Base-by-base conservation (phyloP, 2,888 invertebrate genomes). In the Agriotes lineatus region DNA sequence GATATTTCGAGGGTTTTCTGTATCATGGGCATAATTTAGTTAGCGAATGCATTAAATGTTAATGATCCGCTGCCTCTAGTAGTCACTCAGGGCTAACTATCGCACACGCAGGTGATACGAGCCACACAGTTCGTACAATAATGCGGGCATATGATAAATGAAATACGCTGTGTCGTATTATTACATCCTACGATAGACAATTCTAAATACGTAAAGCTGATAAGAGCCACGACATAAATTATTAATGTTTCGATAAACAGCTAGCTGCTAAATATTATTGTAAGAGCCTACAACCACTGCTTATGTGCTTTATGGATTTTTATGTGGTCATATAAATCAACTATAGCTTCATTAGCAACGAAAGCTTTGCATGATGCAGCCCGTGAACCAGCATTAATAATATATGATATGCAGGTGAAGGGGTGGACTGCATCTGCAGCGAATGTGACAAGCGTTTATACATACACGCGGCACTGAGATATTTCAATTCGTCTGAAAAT, bases 61-160 rank as follows among this genome's bases (percentile, higher is more conserved):
- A 48, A 48, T 22, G 48, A 48, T 60, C 19, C 25, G 16, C 35
- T 60, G 45, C 20, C 30, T 62, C 35, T 57, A 35, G 61, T 39
- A 58, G 22, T 16, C 50, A 44, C 14, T 59, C 60, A 65, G 45
- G 64, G 59, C 25, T 39, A 52, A 61, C 66, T 69, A 69, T 69
- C 69, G 56, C 48, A 33, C 16, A 58, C 66, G 65, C 69, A 69
- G 69, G 69, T 69, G 69, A 69, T 60, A 60, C 30, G 33, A 68
- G 45, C 52, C 45, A 52, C 33, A 58, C 37, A 42, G 16, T 25
- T 5, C 25, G 14, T 37, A 60, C n/a, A 20, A 60, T 42, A 64
- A 69, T 69, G 69, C 69, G 69, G 69, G 69, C 42, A 57, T 30
- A 52, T 48, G 69, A 69, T 69, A 69, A 69, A 69, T 48, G 59